These are phyloP conservation scores for Aix galericulata DNA, from an alignment of 2,113 vertebrate genomes.

Conservation along the genomic window DNA sequence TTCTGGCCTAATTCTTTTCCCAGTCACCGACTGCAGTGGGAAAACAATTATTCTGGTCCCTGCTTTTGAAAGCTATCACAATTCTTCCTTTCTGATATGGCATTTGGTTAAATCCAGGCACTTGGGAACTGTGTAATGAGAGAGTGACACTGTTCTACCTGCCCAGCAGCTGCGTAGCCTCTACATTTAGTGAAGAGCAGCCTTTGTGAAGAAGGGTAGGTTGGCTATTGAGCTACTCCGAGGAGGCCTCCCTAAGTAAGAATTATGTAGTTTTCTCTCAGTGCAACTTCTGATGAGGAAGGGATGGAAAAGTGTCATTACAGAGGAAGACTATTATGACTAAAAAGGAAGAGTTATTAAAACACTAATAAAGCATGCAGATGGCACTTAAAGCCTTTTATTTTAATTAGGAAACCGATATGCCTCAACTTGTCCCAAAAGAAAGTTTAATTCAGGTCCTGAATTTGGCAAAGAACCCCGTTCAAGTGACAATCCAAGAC, in stretches of 20 bases:
- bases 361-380: slow-evolving; percentile 41
- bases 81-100: background rate
- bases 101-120: slow-evolving; percentile 19
- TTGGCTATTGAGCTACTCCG: background rate
- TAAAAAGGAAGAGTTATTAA: slow-evolving; percentile 29
- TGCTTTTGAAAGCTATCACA: slow-evolving; percentile 21
- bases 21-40: background rate
- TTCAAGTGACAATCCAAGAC: slow-evolving; percentile 73
- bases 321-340: slow-evolving; percentile 13
- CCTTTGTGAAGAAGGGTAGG: background rate
- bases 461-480: slow-evolving; percentile 82
- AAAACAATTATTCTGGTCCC: slow-evolving; percentile 28
- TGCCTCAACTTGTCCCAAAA: slow-evolving; percentile 72
- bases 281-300: slow-evolving; percentile 2
- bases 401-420: slow-evolving; percentile 82
- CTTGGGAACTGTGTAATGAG: background rate
- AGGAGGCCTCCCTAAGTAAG: slow-evolving; percentile 6
- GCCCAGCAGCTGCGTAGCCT: background rate
- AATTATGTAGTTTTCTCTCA: slow-evolving; percentile 30
- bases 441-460: slow-evolving; percentile 85
- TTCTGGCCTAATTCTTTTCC: slow-evolving; percentile 13
- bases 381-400: slow-evolving; percentile 55
- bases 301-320: slow-evolving; percentile 21
- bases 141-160: background rate
- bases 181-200: background rate